phyloP scores from a whole-genome alignment of 2,113 vertebrate species.

The Octodon degus region DNA sequence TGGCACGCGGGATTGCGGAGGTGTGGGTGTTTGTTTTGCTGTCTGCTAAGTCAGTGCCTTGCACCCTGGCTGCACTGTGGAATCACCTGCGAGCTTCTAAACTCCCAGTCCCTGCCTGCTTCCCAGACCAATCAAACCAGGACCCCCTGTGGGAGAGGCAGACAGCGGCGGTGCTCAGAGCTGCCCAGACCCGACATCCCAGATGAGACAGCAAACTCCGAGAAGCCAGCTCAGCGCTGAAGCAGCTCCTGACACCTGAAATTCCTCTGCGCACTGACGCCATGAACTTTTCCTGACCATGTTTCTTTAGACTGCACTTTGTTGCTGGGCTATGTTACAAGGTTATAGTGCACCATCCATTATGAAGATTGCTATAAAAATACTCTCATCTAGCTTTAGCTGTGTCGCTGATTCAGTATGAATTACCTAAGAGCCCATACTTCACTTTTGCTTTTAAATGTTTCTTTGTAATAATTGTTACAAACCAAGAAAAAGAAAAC shows the following conservation, averaged over 20 bases:
- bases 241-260: not conserved
- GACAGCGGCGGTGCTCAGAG: not conserved
- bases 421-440: not conserved
- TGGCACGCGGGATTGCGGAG: no score
- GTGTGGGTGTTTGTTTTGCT: not conserved
- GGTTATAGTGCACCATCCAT: not conserved
- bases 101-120: not conserved
- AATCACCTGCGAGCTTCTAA: not conserved
- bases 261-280: not conserved
- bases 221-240: not conserved
- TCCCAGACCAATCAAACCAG: constrained; percentile 23
- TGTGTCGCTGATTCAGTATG: not conserved
- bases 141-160: not conserved
- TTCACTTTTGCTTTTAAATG: constrained; percentile 19
- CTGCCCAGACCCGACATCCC: not conserved
- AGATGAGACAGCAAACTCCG: not conserved
- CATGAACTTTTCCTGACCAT: not conserved
- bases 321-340: not conserved
- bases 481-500: not conserved
- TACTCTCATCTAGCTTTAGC: not conserved
- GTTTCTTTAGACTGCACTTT: not conserved
- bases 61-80: not conserved
- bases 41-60: not conserved
- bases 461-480: not conserved
- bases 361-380: not conserved